A percentile compares a stretch with the other conserved stretches of the same genome.
These are phyloP conservation scores for Archivesica marissinica DNA, from an alignment of 1,140 invertebrate species.

Conservation along the genomic window DNA sequence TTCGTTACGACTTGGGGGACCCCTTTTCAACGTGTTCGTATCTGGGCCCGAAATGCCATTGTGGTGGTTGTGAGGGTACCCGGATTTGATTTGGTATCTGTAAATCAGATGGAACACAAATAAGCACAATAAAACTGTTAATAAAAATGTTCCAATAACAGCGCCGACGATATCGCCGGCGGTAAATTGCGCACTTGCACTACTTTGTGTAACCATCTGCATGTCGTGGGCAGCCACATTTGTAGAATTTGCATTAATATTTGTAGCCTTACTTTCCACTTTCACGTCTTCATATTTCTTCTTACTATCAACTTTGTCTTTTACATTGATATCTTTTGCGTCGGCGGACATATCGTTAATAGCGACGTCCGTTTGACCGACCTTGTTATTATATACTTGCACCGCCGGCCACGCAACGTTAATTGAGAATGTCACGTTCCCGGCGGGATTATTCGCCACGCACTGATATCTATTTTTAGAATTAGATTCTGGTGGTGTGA, in stretches of 20 bases:
- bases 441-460: conserved; percentile 82
- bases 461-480: conserved; percentile 79
- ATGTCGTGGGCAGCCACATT: conserved; percentile 51
- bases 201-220: conserved; percentile 22
- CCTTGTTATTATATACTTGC: conserved; percentile 30
- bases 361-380: conserved; percentile 33
- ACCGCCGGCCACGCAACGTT: conserved; percentile 80
- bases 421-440: conserved; percentile 82
- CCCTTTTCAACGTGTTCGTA: conserved; percentile 37
- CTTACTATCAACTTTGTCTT: conserved; percentile 31
- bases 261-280: conserved; percentile 15
- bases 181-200: conserved; percentile 69
- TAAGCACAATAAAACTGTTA: conserved; percentile 80
- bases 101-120: conserved; percentile 79
- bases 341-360: conserved; percentile 52
- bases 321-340: conserved; percentile 19
- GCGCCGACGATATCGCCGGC: conserved; percentile 80
- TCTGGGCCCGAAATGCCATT: conserved; percentile 23
- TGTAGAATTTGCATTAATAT: conserved; percentile 46
- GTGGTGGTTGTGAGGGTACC: conserved; percentile 18
- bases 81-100: conserved; percentile 64
- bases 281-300: conserved; percentile 47
- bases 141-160: conserved; percentile 81
- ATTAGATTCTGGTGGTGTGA: conserved; percentile 69
- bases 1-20: conserved; percentile 49